phyloP scores from a whole-genome alignment of 1,140 invertebrate genomes.

The Megathymus violae region DNA sequence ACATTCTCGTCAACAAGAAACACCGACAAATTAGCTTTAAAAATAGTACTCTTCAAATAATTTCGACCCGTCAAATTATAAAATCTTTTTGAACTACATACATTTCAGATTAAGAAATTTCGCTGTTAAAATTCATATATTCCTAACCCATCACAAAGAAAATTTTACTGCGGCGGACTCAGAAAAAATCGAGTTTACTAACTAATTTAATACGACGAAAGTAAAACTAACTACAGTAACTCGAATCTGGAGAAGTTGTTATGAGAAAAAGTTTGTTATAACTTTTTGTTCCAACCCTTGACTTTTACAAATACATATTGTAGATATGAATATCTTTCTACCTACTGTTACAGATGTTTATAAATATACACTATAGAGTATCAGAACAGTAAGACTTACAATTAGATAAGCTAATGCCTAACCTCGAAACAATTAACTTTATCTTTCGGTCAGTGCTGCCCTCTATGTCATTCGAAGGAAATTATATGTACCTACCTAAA shows the following conservation, averaged over 20 bases:
- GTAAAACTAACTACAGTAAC: conserved; percentile 15
- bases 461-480: no score
- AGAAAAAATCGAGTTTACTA: conserved; percentile 25
- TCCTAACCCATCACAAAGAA: conserved; percentile 16
- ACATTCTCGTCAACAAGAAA: no score
- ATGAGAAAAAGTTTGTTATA: conserved; percentile 17
- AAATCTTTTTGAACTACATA: neutral
- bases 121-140: conserved; percentile 27
- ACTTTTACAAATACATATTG: no score
- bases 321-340: no score
- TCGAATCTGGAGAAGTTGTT: conserved; percentile 16
- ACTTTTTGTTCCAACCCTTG: conserved; percentile 7
- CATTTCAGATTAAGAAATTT: neutral
- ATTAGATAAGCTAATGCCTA: no score
- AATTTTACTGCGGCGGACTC: conserved; percentile 4
- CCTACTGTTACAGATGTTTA: no score
- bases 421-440: no score
- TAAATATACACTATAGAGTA: no score
- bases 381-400: no score
- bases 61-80: neutral
- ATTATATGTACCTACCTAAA: no score
- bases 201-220: conserved; percentile 20
- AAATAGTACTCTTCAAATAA: neutral
- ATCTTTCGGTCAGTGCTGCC: no score
- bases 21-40: no score